Evolutionary conservation across 2,888 invertebrate species (phyloP).

Genomic region (Barypeithes pellucidus): DNA sequence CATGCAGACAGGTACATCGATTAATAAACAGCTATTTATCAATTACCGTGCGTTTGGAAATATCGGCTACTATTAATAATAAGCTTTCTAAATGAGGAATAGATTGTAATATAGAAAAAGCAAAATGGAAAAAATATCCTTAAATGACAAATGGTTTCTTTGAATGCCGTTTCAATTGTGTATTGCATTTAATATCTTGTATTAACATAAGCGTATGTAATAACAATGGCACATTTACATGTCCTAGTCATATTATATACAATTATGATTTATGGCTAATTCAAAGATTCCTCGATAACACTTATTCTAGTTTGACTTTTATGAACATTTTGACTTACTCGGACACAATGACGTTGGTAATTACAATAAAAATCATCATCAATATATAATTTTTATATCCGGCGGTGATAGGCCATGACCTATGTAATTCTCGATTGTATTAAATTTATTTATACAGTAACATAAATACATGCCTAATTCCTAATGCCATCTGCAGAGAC

Average conservation of each 20-base stretch:
- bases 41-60: constrained; percentile 49
- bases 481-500: too few species aligned
- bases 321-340: constrained; percentile 27
- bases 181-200: constrained; percentile 59
- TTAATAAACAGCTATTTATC: constrained; percentile 50
- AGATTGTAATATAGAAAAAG: constrained; percentile 51
- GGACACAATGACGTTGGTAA: constrained; percentile 23
- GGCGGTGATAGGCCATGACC: background rate
- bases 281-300: constrained; percentile 59
- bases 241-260: constrained; percentile 58
- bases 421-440: background rate
- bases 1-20: constrained; percentile 49
- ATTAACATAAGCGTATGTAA: constrained; percentile 64
- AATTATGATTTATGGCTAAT: constrained; percentile 62
- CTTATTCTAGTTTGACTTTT: constrained; percentile 51
- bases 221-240: constrained; percentile 65
- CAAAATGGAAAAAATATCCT: constrained; percentile 51
- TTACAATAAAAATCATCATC: constrained; percentile 11
- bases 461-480: too few species aligned
- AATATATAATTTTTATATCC: background rate
- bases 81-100: constrained; percentile 55
- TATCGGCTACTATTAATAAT: constrained; percentile 54
- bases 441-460: background rate
- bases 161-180: constrained; percentile 62
- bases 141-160: constrained; percentile 62